Evolutionary conservation across 2,888 invertebrate species (phyloP).

Genomic region (Colostygia pectinataria): DNA sequence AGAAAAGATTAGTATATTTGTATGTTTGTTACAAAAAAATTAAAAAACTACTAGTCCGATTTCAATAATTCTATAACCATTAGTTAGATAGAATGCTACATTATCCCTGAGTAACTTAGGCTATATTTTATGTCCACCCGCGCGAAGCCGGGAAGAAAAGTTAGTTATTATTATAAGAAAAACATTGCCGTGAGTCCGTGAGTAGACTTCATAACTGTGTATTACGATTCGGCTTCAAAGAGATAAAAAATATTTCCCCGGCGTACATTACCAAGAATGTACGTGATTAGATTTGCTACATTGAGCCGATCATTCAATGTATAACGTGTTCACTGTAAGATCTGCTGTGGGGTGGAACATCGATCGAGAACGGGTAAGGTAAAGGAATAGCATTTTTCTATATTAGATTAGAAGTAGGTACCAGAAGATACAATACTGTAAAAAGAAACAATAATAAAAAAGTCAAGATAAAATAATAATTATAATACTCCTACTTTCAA

Average conservation of each 20-base stretch:
- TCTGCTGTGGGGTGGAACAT: slow-evolving; percentile 3
- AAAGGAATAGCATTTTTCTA: not conserved
- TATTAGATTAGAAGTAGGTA: not conserved
- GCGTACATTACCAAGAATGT: slow-evolving; percentile 28
- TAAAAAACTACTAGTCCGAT: no score
- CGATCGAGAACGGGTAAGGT: slow-evolving; percentile 12
- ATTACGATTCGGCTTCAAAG: slow-evolving; percentile 12
- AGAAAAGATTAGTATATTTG: no score
- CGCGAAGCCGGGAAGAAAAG: no score
- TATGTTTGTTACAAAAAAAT: no score
- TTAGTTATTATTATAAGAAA: not conserved
- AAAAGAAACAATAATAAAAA: not conserved
- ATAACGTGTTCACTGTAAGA: slow-evolving; percentile 30
- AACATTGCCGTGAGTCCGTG: not conserved
- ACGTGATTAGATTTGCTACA: slow-evolving; percentile 19
- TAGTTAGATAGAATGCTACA: no score
- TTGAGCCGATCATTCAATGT: slow-evolving; percentile 29
- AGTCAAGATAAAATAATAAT: no score
- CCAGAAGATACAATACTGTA: not conserved
- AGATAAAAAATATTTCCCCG: slow-evolving; percentile 4
- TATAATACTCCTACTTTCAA: no score
- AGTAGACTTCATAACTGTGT: not conserved
- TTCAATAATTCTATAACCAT: no score
- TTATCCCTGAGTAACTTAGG: no score
- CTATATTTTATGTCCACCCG: no score